These are phyloP conservation scores for Tupiocoris notatus DNA, from an alignment of 2,888 invertebrate species.

Conservation along the genomic window DNA sequence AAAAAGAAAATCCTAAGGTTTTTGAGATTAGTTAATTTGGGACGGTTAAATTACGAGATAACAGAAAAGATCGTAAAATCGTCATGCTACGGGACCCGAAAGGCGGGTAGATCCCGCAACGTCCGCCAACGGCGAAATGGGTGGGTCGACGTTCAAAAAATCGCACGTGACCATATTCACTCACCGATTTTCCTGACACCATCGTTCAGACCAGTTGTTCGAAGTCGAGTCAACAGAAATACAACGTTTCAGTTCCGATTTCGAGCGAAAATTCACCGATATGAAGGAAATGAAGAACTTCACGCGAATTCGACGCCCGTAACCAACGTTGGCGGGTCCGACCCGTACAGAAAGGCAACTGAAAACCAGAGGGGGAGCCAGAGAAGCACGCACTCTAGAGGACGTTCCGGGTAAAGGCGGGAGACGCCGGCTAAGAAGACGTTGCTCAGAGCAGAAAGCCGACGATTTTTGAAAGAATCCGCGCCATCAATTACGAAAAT, in stretches of 20 bases:
- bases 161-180: too few relatives aligned
- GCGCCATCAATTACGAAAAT: too few relatives aligned
- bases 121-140: neutral
- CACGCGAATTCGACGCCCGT: neutral
- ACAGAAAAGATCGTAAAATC: too few relatives aligned
- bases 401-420: neutral
- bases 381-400: neutral
- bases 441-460: neutral
- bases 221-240: neutral
- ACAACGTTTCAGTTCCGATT: neutral
- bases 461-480: too few relatives aligned
- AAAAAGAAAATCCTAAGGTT: too few relatives aligned
- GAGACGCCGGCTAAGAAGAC: neutral
- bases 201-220: conserved; percentile 3
- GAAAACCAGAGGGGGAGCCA: neutral
- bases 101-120: neutral
- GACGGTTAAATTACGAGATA: too few relatives aligned
- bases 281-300: neutral
- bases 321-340: neutral
- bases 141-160: neutral
- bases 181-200: conserved; percentile 38
- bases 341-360: neutral
- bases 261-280: neutral
- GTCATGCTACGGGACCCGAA: neutral
- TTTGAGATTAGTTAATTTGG: too few relatives aligned